These are phyloP conservation scores for Brotogeris chrysoptera DNA, from an alignment of 2,797 vertebrate genomes.

Conservation along the genomic window DNA sequence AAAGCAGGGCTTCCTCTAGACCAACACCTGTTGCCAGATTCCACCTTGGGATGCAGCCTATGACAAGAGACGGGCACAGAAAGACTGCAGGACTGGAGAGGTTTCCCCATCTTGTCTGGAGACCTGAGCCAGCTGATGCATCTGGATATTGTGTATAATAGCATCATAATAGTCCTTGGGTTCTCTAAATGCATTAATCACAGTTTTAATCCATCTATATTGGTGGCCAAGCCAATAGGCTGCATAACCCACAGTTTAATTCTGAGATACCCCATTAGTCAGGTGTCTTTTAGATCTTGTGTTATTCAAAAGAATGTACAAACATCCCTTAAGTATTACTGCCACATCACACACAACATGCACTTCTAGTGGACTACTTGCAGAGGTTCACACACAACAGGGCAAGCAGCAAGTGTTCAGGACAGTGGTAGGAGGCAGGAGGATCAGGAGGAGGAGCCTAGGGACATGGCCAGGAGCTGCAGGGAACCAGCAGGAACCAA, in stretches of 20 bases:
- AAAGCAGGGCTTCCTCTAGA: background rate
- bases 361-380: background rate
- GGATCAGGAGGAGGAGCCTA: background rate
- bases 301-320: background rate
- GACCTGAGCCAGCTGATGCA: background rate
- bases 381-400: background rate
- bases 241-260: background rate
- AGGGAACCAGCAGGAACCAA: background rate
- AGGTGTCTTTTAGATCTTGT: background rate
- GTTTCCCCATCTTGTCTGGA: background rate
- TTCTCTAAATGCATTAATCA: background rate
- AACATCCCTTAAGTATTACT: background rate
- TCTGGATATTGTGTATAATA: background rate
- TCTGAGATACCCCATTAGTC: background rate
- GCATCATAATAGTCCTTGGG: background rate
- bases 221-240: background rate
- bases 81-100: background rate
- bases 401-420: background rate
- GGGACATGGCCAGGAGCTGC: background rate
- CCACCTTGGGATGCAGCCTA: background rate
- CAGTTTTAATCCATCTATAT: background rate
- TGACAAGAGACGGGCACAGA: background rate
- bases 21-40: background rate
- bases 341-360: fast-evolving
- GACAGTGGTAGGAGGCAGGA: background rate